Conservation (phyloP, 2,113 vertebrate species). For the Saccopteryx leptura region DNA sequence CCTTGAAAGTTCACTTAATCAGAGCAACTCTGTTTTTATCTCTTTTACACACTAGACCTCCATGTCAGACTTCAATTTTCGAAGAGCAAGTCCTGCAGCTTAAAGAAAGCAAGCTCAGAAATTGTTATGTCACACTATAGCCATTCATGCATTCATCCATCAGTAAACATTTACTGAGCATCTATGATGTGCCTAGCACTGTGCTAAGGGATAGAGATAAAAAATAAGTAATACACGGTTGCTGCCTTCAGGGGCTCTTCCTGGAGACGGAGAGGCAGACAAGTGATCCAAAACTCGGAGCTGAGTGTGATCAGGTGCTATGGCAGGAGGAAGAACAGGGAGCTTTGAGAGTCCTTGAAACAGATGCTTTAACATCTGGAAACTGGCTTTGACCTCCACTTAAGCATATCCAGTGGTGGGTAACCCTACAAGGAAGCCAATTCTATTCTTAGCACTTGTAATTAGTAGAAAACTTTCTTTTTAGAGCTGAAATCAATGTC, state of each 20-base stretch:
- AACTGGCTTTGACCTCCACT: slow-evolving; percentile 19
- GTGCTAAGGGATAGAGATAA: not conserved
- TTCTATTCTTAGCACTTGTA: slow-evolving; percentile 44
- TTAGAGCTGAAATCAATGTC: not conserved
- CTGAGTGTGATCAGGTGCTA: not conserved
- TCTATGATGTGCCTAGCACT: not conserved
- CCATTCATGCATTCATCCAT: not conserved
- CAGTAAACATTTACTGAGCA: not conserved
- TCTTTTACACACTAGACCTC: not conserved
- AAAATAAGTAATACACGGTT: not conserved
- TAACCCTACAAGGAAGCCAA: not conserved
- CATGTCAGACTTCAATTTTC: not conserved
- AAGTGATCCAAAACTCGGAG: not conserved
- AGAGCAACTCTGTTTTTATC: not conserved
- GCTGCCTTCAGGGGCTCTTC: not conserved
- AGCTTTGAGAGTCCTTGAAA: not conserved
- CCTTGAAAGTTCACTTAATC: not conserved
- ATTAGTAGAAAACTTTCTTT: not conserved
- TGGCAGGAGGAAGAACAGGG: not conserved
- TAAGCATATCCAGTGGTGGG: not conserved
- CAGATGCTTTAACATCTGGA: slow-evolving; percentile 28
- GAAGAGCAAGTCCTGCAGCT: not conserved
- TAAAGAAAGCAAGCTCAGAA: not conserved
- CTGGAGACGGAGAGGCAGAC: not conserved
- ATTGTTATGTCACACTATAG: not conserved